Conservation (phyloP, 2,888 invertebrate genomes). For the Spodoptera picta region DNA sequence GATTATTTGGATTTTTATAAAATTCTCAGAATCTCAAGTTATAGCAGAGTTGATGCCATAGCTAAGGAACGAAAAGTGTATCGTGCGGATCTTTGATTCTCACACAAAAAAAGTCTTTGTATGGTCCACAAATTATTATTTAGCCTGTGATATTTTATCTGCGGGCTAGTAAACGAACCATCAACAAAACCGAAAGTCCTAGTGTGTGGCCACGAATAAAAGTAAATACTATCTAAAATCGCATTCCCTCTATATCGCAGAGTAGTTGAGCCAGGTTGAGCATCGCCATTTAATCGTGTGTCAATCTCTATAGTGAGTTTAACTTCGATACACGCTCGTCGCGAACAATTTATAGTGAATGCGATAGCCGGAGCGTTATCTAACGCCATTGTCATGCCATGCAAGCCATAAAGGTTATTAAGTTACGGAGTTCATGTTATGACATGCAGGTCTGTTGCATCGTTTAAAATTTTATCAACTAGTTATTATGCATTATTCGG, state of each 20-base stretch:
- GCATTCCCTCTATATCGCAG: background rate
- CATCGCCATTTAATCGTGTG: conserved; percentile 35
- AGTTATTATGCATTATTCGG: background rate
- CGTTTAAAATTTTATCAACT: conserved; percentile 12
- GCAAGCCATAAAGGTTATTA: conserved; percentile 43
- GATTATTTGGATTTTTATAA: no score
- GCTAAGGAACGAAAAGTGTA: no score
- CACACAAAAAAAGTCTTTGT: no score
- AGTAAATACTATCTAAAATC: background rate
- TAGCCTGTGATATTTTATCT: no score
- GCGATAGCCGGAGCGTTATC: conserved; percentile 30
- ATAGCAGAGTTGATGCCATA: no score
- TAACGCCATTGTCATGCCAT: conserved; percentile 34
- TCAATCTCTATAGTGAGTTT: conserved; percentile 34
- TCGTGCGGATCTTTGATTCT: no score
- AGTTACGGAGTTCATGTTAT: conserved; percentile 31
- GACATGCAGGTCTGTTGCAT: conserved; percentile 12
- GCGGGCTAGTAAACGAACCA: no score
- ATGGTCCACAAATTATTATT: no score
- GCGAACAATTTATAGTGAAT: conserved; percentile 33
- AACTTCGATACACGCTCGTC: conserved; percentile 22
- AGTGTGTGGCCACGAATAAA: no score
- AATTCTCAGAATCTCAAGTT: no score
- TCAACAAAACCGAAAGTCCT: no score
- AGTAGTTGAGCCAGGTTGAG: conserved; percentile 1